These are phyloP conservation scores for Thripadectes ignobilis DNA, from an alignment of 2,797 vertebrate species.

Conservation along the genomic window DNA sequence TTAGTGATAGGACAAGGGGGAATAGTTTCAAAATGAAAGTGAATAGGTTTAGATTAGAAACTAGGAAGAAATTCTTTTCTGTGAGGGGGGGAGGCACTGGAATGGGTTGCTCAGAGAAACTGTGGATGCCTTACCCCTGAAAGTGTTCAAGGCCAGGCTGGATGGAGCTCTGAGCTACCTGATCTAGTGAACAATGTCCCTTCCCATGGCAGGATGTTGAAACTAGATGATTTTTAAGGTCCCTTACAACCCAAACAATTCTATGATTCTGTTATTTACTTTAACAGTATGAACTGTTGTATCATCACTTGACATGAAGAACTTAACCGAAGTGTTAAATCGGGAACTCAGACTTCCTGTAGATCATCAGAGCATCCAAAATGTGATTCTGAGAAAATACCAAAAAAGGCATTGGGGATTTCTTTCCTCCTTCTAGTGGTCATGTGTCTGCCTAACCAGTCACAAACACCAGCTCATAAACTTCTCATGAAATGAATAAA, in stretches of 20 bases:
- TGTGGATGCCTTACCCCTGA: not conserved
- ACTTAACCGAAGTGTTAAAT: not conserved
- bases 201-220: not conserved
- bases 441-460: not conserved
- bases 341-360: not conserved
- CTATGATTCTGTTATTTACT: not conserved
- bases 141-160: not conserved
- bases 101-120: not conserved
- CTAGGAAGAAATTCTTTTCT: not conserved
- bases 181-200: not conserved
- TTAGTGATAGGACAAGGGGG: not conserved
- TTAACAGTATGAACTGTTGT: not conserved
- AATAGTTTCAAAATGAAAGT: not conserved
- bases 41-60: not conserved
- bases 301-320: not conserved
- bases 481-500: not conserved
- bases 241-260: not conserved
- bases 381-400: not conserved
- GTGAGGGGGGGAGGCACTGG: not conserved
- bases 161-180: not conserved
- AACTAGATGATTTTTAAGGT: not conserved
- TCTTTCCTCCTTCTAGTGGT: not conserved
- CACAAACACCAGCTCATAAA: not conserved
- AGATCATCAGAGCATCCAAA: not conserved
- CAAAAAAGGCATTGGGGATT: not conserved